Percentiles rank a stretch among this genome's conserved stretches.
Evolutionary conservation across 92 coral and sea anemone genomes (phyloP).

Genomic region (Siderastrea radians): DNA sequence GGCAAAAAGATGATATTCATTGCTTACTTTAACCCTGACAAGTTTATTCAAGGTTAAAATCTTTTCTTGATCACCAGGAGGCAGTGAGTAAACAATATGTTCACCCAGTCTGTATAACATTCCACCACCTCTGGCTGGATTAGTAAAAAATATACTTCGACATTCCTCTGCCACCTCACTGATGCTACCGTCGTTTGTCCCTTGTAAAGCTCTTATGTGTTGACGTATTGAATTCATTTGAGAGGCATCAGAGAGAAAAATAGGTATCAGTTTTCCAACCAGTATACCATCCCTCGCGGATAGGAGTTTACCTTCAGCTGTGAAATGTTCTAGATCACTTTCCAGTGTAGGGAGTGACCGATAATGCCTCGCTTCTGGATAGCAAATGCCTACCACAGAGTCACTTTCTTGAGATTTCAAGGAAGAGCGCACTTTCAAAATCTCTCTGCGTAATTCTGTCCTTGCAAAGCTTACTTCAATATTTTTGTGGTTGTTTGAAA

Average conservation of each 20-base stretch:
- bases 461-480: conserved; percentile 58
- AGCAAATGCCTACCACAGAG: not conserved
- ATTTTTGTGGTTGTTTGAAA: conserved; percentile 44
- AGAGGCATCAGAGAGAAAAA: conserved; percentile 4
- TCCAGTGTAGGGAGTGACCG: conserved; percentile 19
- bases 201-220: no score
- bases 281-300: conserved; percentile 26
- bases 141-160: conserved; percentile 18
- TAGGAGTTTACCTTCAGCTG: conserved; percentile 4
- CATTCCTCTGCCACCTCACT: conserved; percentile 32
- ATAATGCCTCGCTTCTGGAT: conserved; percentile 20
- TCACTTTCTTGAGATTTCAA: conserved; percentile 6
- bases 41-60: conserved; percentile 12
- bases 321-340: conserved; percentile 31
- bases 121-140: conserved; percentile 11
- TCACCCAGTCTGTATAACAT: conserved; percentile 40
- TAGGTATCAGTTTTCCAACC: conserved; percentile 32
- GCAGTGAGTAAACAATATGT: conserved; percentile 16
- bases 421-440: conserved; percentile 35
- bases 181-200: conserved; percentile 11
- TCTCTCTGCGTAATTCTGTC: conserved; percentile 45
- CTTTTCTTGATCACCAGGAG: conserved; percentile 1
- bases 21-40: not conserved
- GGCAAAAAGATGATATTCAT: conserved; percentile 35
- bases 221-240: no score